Conservation (phyloP, 2,888 invertebrate genomes). For the Myathropa florea region DNA sequence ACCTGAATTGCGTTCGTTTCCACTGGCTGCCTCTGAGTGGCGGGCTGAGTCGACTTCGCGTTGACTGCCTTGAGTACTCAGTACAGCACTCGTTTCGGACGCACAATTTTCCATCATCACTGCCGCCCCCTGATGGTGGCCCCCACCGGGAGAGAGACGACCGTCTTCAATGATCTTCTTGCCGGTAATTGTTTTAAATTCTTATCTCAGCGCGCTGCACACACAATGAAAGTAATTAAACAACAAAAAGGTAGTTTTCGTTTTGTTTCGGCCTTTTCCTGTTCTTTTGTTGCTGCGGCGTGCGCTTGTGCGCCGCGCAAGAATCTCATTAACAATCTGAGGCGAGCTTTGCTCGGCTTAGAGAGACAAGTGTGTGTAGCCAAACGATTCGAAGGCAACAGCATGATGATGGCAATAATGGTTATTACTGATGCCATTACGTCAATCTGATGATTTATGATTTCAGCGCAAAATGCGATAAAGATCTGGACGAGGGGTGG, state of each 20-base stretch:
- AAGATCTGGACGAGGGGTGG: slow-evolving; percentile 3
- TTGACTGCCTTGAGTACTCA: slow-evolving; percentile 11
- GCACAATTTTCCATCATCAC: slow-evolving; percentile 4
- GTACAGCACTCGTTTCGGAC: slow-evolving; percentile 29
- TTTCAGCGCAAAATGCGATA: slow-evolving; percentile 66
- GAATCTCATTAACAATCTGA: slow-evolving; percentile 56
- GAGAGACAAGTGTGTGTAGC: slow-evolving; percentile 11
- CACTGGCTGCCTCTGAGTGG: slow-evolving; percentile 34
- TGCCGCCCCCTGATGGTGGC: slow-evolving; percentile 10
- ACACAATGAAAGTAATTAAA: slow-evolving; percentile 68
- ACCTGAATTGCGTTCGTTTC: slow-evolving; percentile 45
- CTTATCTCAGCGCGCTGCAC: slow-evolving; percentile 52
- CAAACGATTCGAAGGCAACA: slow-evolving; percentile 36
- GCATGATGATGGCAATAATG: slow-evolving; percentile 50
- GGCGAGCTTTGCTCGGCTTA: not conserved
- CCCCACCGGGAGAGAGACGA: too few species aligned
- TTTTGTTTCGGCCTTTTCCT: slow-evolving; percentile 51
- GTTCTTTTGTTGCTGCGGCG: slow-evolving; percentile 45
- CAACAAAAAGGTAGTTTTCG: slow-evolving; percentile 27
- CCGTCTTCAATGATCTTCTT: slow-evolving; percentile 50
- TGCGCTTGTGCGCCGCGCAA: slow-evolving; percentile 34
- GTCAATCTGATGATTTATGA: slow-evolving; percentile 70
- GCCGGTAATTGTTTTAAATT: slow-evolving; percentile 55
- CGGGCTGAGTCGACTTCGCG: not conserved
- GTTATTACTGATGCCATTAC: slow-evolving; percentile 65